Conservation (phyloP, 2,888 invertebrate species). For the Leptothorax acervorum region DNA sequence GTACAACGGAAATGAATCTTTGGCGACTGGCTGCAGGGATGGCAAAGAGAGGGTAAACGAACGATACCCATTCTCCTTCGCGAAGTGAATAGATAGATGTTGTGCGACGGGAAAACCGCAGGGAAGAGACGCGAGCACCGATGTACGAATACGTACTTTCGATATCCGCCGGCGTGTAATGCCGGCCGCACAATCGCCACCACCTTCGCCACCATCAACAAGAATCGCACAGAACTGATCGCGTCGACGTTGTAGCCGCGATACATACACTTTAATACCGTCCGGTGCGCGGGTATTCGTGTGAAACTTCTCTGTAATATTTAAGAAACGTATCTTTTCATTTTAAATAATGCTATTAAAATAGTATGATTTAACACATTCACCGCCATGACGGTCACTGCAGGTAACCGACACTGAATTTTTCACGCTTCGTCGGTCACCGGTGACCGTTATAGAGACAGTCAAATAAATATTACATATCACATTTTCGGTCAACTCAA, state of each 20-base stretch:
- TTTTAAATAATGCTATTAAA: background rate
- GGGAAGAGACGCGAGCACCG: slow-evolving; percentile 68
- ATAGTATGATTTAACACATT: background rate
- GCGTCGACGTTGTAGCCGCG: slow-evolving; percentile 51
- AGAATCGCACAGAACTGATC: slow-evolving; percentile 32
- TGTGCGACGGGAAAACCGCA: slow-evolving; percentile 71
- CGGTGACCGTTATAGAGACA: background rate
- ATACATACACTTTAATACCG: slow-evolving; percentile 38
- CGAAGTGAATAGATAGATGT: slow-evolving; percentile 69
- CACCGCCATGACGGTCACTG: background rate
- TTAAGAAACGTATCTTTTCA: background rate
- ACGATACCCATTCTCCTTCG: slow-evolving; percentile 72
- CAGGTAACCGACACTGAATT: background rate
- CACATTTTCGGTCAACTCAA: background rate
- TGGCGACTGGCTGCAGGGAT: background rate
- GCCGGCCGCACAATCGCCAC: slow-evolving; percentile 44
- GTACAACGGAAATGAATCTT: slow-evolving; percentile 12
- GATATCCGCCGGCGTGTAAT: slow-evolving; percentile 53
- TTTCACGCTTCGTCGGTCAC: background rate
- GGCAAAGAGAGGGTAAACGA: slow-evolving; percentile 47
- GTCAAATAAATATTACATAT: background rate
- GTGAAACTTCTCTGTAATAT: background rate
- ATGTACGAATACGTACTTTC: slow-evolving; percentile 61
- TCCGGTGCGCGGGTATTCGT: background rate
- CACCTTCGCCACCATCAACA: slow-evolving; percentile 49